phyloP scores from a whole-genome alignment of 2,888 invertebrate species.

The Brenthis ino region DNA sequence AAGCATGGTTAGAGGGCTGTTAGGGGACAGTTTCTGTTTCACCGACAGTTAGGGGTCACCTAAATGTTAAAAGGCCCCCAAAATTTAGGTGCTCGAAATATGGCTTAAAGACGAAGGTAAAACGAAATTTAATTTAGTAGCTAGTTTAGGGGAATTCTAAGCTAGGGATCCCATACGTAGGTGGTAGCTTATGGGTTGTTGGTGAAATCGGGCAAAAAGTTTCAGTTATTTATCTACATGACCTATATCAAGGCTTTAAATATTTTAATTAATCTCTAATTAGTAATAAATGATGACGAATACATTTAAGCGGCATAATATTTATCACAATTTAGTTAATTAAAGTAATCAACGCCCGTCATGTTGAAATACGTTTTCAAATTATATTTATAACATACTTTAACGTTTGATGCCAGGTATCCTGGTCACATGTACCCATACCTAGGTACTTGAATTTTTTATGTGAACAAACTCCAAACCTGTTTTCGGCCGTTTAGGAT shows the following conservation, averaged over 20 bases:
- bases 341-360: conserved; percentile 3
- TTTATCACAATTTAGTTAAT: conserved; percentile 11
- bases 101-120: no score
- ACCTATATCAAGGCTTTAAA: background rate
- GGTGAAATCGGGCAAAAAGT: no score
- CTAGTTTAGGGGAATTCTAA: no score
- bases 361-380: background rate
- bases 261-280: conserved; percentile 6
- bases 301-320: conserved; percentile 3
- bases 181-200: no score
- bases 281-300: conserved; percentile 8
- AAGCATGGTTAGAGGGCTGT: no score
- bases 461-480: conserved; percentile 44
- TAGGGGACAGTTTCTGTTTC: no score
- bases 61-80: no score
- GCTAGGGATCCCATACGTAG: no score
- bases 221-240: background rate
- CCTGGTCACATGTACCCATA: conserved; percentile 25
- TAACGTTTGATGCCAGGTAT: conserved; percentile 8
- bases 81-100: no score
- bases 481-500: conserved; percentile 44
- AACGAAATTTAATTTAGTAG: no score
- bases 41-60: no score
- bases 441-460: conserved; percentile 40
- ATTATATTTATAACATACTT: no score